phyloP scores from a whole-genome alignment of 2,113 vertebrate species.

The Syngnathus typhle region DNA sequence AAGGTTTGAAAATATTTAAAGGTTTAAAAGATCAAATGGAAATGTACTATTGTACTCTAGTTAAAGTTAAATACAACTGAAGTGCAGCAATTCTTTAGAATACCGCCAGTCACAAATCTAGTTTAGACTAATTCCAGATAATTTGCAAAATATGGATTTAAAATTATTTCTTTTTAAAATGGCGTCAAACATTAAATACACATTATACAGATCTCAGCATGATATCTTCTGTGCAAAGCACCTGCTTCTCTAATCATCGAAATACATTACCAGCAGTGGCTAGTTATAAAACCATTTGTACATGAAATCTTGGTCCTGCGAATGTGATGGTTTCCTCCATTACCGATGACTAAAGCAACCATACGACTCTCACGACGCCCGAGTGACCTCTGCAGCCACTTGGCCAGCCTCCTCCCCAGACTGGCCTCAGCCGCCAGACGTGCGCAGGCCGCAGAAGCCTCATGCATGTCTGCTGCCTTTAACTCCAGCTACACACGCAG shows the following conservation, averaged over 20 bases:
- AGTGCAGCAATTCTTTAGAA: not conserved
- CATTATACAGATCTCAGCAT: not conserved
- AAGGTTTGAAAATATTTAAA: not conserved
- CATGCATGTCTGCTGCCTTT: constrained; percentile 48
- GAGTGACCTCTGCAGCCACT: constrained; percentile 50
- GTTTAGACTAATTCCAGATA: not conserved
- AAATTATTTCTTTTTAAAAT: not conserved
- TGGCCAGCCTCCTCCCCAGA: constrained; percentile 35
- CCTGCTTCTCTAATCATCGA: not conserved
- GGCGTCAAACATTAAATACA: not conserved
- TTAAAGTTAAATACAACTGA: not conserved
- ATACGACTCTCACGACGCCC: constrained; percentile 20
- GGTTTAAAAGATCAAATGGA: not conserved
- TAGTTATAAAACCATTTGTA: not conserved
- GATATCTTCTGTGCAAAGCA: not conserved
- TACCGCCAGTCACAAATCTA: not conserved
- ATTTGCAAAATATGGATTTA: not conserved
- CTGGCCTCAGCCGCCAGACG: constrained; percentile 29
- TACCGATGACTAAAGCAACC: not conserved
- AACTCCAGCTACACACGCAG: constrained; percentile 41
- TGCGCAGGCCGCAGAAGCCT: constrained; percentile 32
- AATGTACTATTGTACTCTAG: not conserved
- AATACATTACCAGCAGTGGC: not conserved
- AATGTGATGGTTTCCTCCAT: not conserved
- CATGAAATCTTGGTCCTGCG: not conserved